These are phyloP conservation scores for Myathropa florea DNA, from an alignment of 2,888 invertebrate genomes.

Conservation along the genomic window DNA sequence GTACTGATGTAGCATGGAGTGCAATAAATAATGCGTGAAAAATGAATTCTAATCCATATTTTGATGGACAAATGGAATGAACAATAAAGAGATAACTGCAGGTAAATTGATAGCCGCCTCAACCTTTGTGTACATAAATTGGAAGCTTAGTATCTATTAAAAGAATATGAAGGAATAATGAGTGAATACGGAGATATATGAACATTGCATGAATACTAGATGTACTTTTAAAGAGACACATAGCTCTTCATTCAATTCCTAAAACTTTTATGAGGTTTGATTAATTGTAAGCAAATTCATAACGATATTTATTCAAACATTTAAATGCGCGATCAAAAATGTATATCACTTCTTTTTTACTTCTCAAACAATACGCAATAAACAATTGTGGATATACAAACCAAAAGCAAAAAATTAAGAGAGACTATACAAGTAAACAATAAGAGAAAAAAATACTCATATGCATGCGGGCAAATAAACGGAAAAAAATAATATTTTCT, in stretches of 20 bases:
- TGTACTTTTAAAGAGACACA: constrained; percentile 13
- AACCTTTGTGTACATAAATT: background rate
- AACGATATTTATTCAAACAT: background rate
- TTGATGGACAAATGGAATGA: too few species aligned
- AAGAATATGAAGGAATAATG: background rate
- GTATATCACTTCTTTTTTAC: constrained; percentile 10
- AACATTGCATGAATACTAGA: background rate
- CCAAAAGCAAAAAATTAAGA: constrained; percentile 38
- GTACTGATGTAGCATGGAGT: too few species aligned
- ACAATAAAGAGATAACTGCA: too few species aligned
- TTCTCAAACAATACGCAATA: constrained; percentile 63
- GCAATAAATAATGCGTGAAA: too few species aligned
- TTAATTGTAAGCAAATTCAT: constrained; percentile 20
- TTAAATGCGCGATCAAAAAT: constrained; percentile 25
- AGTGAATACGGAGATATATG: background rate
- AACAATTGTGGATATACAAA: constrained; percentile 52
- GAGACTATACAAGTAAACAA: constrained; percentile 8
- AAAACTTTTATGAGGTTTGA: background rate
- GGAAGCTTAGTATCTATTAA: background rate
- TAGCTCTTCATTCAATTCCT: constrained; percentile 7
- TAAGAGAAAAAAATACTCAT: background rate
- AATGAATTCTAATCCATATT: too few species aligned
- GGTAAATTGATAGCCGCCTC: background rate
- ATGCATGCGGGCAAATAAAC: constrained; percentile 42
- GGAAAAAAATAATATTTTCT: background rate